phyloP scores from a whole-genome alignment of 2,113 vertebrate genomes.

The Toxostoma redivivum region DNA sequence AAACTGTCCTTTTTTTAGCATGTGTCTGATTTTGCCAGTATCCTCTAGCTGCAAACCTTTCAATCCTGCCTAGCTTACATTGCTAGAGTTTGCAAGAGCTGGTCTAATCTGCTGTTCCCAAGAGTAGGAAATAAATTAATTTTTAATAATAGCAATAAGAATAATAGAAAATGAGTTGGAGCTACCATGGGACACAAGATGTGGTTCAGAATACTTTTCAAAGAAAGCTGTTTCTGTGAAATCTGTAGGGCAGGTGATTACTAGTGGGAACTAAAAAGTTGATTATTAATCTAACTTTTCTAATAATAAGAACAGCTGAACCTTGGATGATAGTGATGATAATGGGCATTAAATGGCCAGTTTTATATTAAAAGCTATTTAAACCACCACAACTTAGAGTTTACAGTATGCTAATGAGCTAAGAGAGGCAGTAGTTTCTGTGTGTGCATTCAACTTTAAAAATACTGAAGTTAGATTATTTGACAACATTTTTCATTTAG shows the following conservation, averaged over 20 bases:
- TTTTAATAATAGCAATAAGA: slow-evolving; percentile 43
- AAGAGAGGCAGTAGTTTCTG: background rate
- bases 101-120: background rate
- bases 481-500: background rate
- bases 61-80: background rate
- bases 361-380: background rate
- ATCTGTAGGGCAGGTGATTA: background rate
- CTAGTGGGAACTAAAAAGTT: background rate
- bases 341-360: background rate
- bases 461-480: background rate
- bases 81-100: background rate
- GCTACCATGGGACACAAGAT: background rate
- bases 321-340: background rate
- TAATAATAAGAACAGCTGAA: background rate
- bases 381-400: background rate
- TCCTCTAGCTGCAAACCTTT: background rate
- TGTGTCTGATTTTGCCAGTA: background rate
- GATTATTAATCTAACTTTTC: background rate
- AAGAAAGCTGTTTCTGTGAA: background rate
- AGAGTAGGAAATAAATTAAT: slow-evolving; percentile 1
- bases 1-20: background rate
- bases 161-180: background rate
- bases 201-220: background rate
- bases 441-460: background rate
- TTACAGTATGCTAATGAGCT: background rate